Evolutionary conservation across 2,888 invertebrate species (phyloP).

Genomic region (Belgica antarctica): DNA sequence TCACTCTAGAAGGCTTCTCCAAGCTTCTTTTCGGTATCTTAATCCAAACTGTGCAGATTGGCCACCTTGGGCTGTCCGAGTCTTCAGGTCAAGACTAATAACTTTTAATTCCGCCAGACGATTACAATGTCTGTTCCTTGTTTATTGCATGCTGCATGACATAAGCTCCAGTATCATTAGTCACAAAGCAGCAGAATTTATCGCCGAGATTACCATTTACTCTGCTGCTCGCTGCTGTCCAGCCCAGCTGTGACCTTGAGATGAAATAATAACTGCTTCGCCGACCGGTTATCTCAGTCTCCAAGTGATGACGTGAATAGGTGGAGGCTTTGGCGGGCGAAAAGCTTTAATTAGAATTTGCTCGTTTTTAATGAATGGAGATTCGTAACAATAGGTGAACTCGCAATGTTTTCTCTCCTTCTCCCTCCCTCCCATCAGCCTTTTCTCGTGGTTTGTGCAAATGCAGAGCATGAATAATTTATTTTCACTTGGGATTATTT

Average conservation of each 20-base stretch:
- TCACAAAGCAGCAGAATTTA: too few relatives aligned
- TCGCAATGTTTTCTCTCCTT: background rate
- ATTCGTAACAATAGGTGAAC: background rate
- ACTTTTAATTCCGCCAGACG: too few relatives aligned
- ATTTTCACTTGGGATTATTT: constrained; percentile 15
- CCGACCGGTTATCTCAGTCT: background rate
- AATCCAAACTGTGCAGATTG: background rate
- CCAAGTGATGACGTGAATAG: background rate
- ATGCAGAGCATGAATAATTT: constrained; percentile 19
- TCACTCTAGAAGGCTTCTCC: too few relatives aligned
- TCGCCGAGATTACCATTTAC: too few relatives aligned
- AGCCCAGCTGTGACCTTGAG: background rate
- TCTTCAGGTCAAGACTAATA: background rate
- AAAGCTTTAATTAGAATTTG: background rate
- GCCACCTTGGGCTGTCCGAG: background rate
- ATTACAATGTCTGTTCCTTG: too few relatives aligned
- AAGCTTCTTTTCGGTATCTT: too few relatives aligned
- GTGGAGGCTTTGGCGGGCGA: background rate
- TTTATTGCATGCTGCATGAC: background rate
- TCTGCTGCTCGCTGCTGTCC: too few relatives aligned
- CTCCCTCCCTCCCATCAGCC: too few relatives aligned
- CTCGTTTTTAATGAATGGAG: background rate
- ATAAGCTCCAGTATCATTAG: background rate
- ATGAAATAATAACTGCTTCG: background rate
- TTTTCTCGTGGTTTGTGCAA: constrained; percentile 7